Percentiles rank a stretch among this genome's conserved stretches.
Conservation (phyloP, 2,888 invertebrate genomes). For the Artemia sp. region DNA sequence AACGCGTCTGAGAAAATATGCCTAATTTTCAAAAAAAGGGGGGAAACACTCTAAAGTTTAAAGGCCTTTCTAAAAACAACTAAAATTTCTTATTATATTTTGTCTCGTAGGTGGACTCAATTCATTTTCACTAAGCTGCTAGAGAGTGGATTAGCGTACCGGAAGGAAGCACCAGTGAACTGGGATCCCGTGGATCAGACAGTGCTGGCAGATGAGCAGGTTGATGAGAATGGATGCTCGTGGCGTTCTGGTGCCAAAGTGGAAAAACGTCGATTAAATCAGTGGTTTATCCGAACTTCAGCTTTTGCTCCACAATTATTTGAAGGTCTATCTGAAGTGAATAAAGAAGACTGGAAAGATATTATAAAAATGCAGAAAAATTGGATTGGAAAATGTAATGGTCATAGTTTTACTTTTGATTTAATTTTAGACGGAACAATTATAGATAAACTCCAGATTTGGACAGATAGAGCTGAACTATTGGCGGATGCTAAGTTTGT, state of each 20-base stretch:
- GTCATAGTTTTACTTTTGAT: conserved; percentile 50
- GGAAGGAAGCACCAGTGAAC: conserved; percentile 71
- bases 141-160: conserved; percentile 67
- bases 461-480: conserved; percentile 57
- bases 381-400: conserved; percentile 77
- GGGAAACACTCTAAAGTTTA: too few relatives aligned
- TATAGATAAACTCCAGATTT: conserved; percentile 40
- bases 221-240: conserved; percentile 69
- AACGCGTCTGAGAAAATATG: too few relatives aligned
- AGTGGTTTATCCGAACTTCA: conserved; percentile 90
- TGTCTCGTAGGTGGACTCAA: conserved; percentile 60
- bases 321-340: conserved; percentile 50
- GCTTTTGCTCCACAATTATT: conserved; percentile 49
- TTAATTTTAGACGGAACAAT: conserved; percentile 32
- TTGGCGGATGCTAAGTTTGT: conserved; percentile 52
- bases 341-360: conserved; percentile 54
- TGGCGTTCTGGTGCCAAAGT: conserved; percentile 95
- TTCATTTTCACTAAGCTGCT: conserved; percentile 73
- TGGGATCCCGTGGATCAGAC: conserved; percentile 98
- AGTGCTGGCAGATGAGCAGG: conserved; percentile 94
- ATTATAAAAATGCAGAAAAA: conserved; percentile 64
- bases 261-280: conserved; percentile 66
- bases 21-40: too few relatives aligned
- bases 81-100: not conserved
- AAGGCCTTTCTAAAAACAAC: too few relatives aligned